Percentiles rank a stretch among this genome's conserved stretches.
Evolutionary conservation across 2,888 invertebrate genomes (phyloP).

Genomic region (Agapetus fuscipes): DNA sequence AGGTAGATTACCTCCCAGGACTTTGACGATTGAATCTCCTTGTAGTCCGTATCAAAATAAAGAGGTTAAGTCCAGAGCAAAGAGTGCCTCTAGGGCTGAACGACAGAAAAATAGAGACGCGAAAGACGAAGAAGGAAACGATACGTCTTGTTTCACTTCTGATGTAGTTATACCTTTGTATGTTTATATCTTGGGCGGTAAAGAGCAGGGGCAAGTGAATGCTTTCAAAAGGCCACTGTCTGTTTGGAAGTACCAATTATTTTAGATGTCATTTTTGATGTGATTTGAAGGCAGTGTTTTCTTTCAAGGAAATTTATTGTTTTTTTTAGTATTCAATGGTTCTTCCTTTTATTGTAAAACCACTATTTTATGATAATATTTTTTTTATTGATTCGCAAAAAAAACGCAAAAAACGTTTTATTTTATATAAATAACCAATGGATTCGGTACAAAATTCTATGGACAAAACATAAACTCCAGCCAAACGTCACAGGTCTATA

Average conservation of each 20-base stretch:
- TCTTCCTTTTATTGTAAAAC: no score
- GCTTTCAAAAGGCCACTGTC: conserved; percentile 68
- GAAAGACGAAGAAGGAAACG: conserved; percentile 22
- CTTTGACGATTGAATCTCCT: conserved; percentile 36
- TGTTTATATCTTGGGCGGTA: conserved; percentile 67
- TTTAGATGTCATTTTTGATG: no score
- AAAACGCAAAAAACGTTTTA: no score
- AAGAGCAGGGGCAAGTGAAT: conserved; percentile 68
- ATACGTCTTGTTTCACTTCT: conserved; percentile 26
- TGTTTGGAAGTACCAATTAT: conserved; percentile 65
- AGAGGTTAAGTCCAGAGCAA: conserved; percentile 36
- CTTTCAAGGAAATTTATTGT: no score
- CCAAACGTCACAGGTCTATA: no score
- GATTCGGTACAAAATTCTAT: no score
- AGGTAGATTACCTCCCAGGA: conserved; percentile 36
- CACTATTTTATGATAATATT: no score
- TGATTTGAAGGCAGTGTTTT: no score
- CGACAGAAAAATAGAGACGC: conserved; percentile 26
- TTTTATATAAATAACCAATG: no score
- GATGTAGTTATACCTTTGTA: conserved; percentile 46
- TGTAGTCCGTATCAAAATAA: conserved; percentile 25
- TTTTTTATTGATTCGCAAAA: no score
- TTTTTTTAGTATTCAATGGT: no score
- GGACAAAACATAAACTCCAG: no score
- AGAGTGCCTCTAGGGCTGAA: conserved; percentile 48